phyloP scores from a whole-genome alignment of 2,113 vertebrate genomes.

The Otocyon megalotis region DNA sequence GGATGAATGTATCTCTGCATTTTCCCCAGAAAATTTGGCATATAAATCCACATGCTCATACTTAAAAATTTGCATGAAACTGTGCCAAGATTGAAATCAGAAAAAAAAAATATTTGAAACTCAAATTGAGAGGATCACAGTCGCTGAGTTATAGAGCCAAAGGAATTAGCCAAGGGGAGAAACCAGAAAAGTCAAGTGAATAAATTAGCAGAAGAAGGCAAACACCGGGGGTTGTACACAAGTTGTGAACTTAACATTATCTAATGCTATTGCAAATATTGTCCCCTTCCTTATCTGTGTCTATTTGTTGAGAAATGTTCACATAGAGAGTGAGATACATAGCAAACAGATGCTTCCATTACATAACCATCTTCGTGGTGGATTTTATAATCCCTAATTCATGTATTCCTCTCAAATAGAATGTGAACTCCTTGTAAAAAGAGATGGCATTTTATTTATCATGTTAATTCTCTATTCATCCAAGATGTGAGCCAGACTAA shows the following conservation, averaged over 20 bases:
- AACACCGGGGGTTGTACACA: neutral
- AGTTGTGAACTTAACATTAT: neutral
- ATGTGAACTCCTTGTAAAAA: neutral
- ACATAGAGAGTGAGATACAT: rapidly evolving
- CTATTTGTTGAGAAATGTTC: neutral
- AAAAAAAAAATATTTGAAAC: neutral
- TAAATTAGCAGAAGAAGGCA: neutral
- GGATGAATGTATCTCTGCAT: neutral
- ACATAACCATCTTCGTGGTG: neutral
- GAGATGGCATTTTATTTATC: neutral
- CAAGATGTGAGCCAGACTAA: neutral
- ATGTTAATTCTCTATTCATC: neutral
- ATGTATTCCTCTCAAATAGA: neutral
- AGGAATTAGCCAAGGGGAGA: neutral
- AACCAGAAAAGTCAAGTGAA: neutral
- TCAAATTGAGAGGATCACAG: neutral
- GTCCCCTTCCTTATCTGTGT: neutral
- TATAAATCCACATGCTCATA: neutral
- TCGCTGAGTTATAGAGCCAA: neutral
- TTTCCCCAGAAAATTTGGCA: neutral
- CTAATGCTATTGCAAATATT: neutral
- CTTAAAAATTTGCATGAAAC: neutral
- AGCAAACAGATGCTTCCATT: neutral
- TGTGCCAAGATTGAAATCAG: neutral
- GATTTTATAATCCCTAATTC: neutral